A percentile compares a stretch with the other conserved stretches of the same genome.
These are phyloP conservation scores for Hypsopygia costalis DNA, from an alignment of 2,888 invertebrate species.

Conservation along the genomic window DNA sequence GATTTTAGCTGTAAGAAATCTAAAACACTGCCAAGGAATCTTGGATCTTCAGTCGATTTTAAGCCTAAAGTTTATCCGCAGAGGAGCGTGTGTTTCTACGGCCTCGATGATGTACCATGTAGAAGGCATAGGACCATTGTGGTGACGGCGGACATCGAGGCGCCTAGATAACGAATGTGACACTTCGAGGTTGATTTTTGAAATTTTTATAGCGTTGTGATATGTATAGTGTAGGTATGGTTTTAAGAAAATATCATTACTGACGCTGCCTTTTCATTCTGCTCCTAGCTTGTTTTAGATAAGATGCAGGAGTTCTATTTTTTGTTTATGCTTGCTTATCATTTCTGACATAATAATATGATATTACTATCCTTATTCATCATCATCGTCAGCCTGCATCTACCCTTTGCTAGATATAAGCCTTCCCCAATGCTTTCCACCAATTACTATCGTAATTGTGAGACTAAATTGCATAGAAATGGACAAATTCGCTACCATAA, in stretches of 20 bases:
- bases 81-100: conserved; percentile 61
- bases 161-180: conserved; percentile 59
- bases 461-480: too few species aligned
- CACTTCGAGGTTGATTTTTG: conserved; percentile 17
- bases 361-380: too few species aligned
- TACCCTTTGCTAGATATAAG: too few species aligned
- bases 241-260: not conserved
- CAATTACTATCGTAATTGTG: too few species aligned
- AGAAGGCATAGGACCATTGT: conserved; percentile 43
- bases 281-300: too few species aligned
- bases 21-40: conserved; percentile 62
- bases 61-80: conserved; percentile 48
- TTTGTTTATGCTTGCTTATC: too few species aligned
- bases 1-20: conserved; percentile 52
- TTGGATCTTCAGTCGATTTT: conserved; percentile 54
- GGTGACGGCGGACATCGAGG: conserved; percentile 61
- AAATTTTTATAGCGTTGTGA: conserved; percentile 20
- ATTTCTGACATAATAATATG: too few species aligned
- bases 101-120: conserved; percentile 42
- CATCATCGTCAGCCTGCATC: too few species aligned
- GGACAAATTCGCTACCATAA: too few species aligned
- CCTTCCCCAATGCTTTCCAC: too few species aligned
- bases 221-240: conserved; percentile 5
- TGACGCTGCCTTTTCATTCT: too few species aligned
- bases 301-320: too few species aligned